Conservation (phyloP, 2,888 invertebrate genomes). For the Lasioglossum lativentre region DNA sequence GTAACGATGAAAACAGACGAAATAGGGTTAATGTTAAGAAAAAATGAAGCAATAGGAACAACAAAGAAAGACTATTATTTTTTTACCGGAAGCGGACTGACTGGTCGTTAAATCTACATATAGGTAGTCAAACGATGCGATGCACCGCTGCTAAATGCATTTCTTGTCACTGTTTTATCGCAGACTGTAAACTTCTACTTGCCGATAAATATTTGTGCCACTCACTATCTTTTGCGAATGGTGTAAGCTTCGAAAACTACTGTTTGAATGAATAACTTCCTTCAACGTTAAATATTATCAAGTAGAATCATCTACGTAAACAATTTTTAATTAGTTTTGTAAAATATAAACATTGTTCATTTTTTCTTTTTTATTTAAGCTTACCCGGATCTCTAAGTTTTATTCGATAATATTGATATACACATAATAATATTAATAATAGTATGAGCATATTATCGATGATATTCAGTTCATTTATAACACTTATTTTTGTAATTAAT, state of each 20-base stretch:
- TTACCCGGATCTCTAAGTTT: too few relatives aligned
- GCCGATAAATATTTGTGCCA: constrained; percentile 1
- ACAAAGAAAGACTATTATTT: background rate
- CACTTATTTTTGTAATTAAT: too few relatives aligned
- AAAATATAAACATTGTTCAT: too few relatives aligned
- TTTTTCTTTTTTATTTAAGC: too few relatives aligned
- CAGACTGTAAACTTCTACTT: background rate
- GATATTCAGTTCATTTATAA: too few relatives aligned
- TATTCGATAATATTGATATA: too few relatives aligned
- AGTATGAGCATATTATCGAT: too few relatives aligned
- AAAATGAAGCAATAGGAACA: background rate
- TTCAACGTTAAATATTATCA: background rate
- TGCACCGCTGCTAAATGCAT: background rate
- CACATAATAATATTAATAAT: too few relatives aligned
- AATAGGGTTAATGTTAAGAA: too few relatives aligned
- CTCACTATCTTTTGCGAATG: background rate
- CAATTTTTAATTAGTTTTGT: too few relatives aligned
- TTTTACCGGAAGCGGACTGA: background rate
- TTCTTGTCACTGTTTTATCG: constrained; percentile 2
- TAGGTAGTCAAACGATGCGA: background rate
- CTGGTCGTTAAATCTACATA: background rate
- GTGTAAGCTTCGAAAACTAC: background rate
- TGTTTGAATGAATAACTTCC: background rate
- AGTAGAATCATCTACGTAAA: too few relatives aligned
- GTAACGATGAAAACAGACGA: background rate